Evolutionary conservation across 2,888 invertebrate genomes (phyloP).

Genomic region (Erynnis tages): DNA sequence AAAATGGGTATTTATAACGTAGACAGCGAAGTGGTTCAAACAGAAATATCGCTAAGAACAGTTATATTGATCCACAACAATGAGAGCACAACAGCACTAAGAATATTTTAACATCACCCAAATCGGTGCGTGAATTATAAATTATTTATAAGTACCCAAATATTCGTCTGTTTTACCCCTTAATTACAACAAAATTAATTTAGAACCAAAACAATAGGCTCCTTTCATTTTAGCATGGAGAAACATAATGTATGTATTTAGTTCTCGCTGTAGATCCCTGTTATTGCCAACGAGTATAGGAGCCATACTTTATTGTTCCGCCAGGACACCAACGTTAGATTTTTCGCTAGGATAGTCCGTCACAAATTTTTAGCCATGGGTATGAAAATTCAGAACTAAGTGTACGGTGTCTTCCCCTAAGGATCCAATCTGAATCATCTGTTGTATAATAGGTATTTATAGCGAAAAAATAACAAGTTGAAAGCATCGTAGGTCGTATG

Average conservation of each 20-base stretch:
- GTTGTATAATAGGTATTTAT: no score
- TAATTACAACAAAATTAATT: slow-evolving; percentile 18
- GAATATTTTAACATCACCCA: background rate
- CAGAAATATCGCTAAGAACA: no score
- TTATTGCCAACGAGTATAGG: slow-evolving; percentile 12
- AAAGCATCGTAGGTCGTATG: no score
- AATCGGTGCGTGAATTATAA: slow-evolving; percentile 6
- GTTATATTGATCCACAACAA: no score
- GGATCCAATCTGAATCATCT: no score
- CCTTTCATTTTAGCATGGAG: slow-evolving; percentile 3
- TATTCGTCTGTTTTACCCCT: background rate
- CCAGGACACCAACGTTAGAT: background rate
- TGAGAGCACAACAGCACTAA: background rate
- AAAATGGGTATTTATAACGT: no score
- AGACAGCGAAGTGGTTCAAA: no score
- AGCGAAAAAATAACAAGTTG: no score
- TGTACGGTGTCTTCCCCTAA: no score
- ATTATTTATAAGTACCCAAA: background rate
- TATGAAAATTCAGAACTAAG: no score
- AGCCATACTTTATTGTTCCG: slow-evolving; percentile 8
- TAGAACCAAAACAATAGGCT: slow-evolving; percentile 16
- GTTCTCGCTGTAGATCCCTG: slow-evolving; percentile 11
- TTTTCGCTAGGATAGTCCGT: background rate
- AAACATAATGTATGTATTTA: slow-evolving; percentile 17
- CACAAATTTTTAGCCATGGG: no score